These are phyloP conservation scores for Anguilla anguilla DNA, from an alignment of 2,797 vertebrate species.

Conservation along the genomic window DNA sequence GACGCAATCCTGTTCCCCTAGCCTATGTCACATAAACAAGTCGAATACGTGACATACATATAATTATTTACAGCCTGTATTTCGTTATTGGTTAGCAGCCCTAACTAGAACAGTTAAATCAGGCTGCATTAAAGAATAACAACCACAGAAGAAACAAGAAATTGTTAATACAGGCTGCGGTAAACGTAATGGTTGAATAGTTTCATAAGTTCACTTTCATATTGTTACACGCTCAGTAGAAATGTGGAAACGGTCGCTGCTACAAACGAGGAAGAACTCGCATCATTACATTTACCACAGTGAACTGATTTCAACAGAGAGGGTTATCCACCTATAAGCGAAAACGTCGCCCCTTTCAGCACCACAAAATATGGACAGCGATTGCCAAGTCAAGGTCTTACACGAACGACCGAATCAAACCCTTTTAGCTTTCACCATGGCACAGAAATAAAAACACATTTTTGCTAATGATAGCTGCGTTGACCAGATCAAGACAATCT, in stretches of 20 bases:
- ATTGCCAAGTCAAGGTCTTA: constrained; percentile 13
- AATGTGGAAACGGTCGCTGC: background rate
- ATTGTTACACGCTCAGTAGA: background rate
- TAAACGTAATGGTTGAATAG: background rate
- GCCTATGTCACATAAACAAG: background rate
- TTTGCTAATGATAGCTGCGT: background rate
- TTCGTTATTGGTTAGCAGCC: background rate
- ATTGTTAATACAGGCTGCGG: background rate
- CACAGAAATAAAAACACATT: background rate
- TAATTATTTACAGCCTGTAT: background rate
- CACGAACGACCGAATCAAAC: constrained; percentile 3
- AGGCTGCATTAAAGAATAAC: background rate
- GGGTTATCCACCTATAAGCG: background rate
- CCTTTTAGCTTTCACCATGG: background rate
- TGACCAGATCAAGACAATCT: background rate
- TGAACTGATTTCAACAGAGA: background rate
- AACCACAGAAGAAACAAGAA: background rate
- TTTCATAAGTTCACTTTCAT: constrained; percentile 4
- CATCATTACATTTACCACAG: background rate
- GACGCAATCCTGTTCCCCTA: background rate
- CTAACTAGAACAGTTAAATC: background rate
- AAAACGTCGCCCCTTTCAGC: constrained; percentile 66
- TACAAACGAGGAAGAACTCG: background rate
- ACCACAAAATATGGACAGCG: constrained; percentile 64
- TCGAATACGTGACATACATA: background rate